Evolutionary conservation across 2,797 vertebrate genomes (phyloP).

Genomic region (Gallirallus australis): DNA sequence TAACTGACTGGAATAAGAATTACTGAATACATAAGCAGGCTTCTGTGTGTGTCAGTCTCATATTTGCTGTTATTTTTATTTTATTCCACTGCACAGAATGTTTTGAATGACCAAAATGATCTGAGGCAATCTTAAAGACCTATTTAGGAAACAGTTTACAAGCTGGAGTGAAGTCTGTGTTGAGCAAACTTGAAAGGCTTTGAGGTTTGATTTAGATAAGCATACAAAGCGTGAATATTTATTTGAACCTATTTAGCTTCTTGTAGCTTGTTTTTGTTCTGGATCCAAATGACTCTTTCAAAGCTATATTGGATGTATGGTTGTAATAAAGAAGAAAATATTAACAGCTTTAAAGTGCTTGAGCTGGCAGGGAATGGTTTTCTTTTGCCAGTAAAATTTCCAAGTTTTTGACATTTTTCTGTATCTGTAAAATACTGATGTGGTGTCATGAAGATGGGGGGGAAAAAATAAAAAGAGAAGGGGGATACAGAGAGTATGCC

Average conservation of each 20-base stretch:
- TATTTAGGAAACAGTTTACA: slow-evolving; percentile 17
- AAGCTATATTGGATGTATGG: neutral
- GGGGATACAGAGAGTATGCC: neutral
- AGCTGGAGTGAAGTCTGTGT: neutral
- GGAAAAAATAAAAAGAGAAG: neutral
- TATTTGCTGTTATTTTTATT: slow-evolving; percentile 8
- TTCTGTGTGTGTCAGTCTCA: neutral
- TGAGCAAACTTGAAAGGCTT: slow-evolving; percentile 17
- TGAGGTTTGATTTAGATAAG: slow-evolving; percentile 12
- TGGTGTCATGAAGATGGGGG: neutral
- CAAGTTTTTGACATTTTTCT: neutral
- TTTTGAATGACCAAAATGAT: slow-evolving; percentile 30
- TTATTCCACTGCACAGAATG: neutral
- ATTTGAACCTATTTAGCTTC: slow-evolving; percentile 36
- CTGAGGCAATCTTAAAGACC: slow-evolving; percentile 10
- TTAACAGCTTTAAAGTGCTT: neutral
- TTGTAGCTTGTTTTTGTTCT: slow-evolving; percentile 22
- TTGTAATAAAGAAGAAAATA: neutral
- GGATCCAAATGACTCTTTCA: slow-evolving; percentile 30
- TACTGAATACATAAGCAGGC: neutral
- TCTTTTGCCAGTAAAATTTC: neutral
- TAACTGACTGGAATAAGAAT: neutral
- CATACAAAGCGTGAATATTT: neutral
- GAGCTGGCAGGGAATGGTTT: neutral
- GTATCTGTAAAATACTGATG: neutral